phyloP scores from a whole-genome alignment of 2,888 invertebrate species.

The Disparrhopalites patrizii region DNA sequence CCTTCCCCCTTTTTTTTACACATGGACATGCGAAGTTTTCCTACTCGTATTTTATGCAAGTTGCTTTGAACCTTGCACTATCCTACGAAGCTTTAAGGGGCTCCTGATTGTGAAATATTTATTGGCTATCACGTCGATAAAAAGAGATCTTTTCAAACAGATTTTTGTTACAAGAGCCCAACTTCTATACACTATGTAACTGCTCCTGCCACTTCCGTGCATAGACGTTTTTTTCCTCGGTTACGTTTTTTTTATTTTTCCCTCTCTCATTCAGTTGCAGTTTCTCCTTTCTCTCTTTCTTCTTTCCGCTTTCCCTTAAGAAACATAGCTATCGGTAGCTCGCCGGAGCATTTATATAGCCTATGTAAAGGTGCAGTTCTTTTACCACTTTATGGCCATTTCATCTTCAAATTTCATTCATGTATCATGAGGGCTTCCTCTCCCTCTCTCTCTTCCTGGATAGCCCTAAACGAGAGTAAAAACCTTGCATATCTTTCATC shows the following conservation, averaged over 20 bases:
- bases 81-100: slow-evolving; percentile 39
- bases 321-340: no score
- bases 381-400: slow-evolving; percentile 31
- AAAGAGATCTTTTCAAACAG: slow-evolving; percentile 44
- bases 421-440: slow-evolving; percentile 24
- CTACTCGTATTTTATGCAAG: slow-evolving; percentile 38
- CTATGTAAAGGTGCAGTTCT: not conserved
- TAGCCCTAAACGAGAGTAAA: no score
- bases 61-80: slow-evolving; percentile 35
- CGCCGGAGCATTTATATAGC: slow-evolving; percentile 3
- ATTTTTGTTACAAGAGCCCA: no score
- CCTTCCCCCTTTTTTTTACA: slow-evolving; percentile 26
- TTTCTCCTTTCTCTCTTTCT: slow-evolving; percentile 15
- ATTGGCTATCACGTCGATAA: slow-evolving; percentile 48
- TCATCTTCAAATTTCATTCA: slow-evolving; percentile 33
- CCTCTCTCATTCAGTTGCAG: no score
- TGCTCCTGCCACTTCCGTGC: not conserved
- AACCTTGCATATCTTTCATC: no score
- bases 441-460: not conserved
- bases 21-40: slow-evolving; percentile 31
- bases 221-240: no score
- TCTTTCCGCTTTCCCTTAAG: no score
- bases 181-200: not conserved
- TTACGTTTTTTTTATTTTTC: no score
- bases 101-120: slow-evolving; percentile 49